Evolutionary conservation across 2,797 vertebrate genomes (phyloP), one percentile per base, ranked within the genome.

Genomic region (Trachurus trachurus): DNA sequence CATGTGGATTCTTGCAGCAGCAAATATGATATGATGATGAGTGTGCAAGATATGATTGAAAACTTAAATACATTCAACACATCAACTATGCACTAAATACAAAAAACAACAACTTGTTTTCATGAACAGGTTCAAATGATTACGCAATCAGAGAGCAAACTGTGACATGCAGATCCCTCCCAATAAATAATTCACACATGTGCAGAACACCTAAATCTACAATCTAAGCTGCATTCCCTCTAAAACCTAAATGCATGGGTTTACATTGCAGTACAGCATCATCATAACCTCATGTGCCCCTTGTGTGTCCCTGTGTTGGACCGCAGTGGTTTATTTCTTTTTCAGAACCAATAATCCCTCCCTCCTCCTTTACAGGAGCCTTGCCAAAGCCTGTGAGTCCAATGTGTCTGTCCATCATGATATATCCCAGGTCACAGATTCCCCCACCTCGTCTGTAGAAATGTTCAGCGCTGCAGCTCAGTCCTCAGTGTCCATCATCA

Each of bases 401-500:
- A 29, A 58, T 63, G 58, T 58, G 34, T 67, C 19, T 6, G 50
- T 44, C 6, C 6, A 19, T 68, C 58, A 63, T 45, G 37, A 52
- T 50, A 80, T 29, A 69, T 69, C 59, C 49, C 42, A 49, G 57
- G 6, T 17, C 50, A 21, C 47, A 66, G 21, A 56, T 67, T 62
- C 19, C 19, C 4, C 58, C 40, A 19, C 40, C 58, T 19, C 11
- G 40, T 44, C 64, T 62, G 60, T 12, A 11, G 49, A 22, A 22
- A 22, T 22, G 10, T 49, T 49, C 7, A 47, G 44, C 19, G 45
- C 42, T 6, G 15, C 4, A 5, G 15, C 17, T 50, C 17, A n/a
- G 34, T 37, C 39, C 39, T 40, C 39, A 40, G 39, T 40, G 9
- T 50, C 47, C 47, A 9, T 50, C 47, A 19, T 50, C 47, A n/a